Evolutionary conservation across 2,113 vertebrate species (phyloP).

Genomic region (Hucho hucho): DNA sequence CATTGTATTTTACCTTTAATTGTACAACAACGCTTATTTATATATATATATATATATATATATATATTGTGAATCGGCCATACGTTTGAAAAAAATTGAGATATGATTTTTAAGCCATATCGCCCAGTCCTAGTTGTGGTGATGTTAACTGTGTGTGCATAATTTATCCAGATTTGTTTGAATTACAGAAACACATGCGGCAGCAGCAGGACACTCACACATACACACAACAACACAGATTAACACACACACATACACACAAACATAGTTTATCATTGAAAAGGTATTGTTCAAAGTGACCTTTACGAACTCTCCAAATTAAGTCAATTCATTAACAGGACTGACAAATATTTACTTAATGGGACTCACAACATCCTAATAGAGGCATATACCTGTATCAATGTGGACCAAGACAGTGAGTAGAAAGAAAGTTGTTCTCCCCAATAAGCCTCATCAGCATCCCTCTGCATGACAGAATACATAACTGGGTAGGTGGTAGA

Average conservation of each 20-base stretch:
- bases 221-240: no score
- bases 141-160: slow-evolving; percentile 28
- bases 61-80: no score
- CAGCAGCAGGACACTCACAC: slow-evolving; percentile 18
- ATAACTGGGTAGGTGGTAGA: not conserved
- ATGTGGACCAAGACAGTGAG: no score
- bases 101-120: no score
- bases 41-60: no score
- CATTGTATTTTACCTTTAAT: no score
- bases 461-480: not conserved
- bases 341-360: slow-evolving; percentile 41
- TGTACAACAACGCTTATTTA: no score
- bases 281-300: no score
- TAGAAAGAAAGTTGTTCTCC: not conserved
- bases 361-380: slow-evolving; percentile 25
- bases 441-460: not conserved
- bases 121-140: slow-evolving; percentile 18
- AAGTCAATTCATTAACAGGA: no score
- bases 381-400: not conserved
- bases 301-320: no score
- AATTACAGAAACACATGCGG: slow-evolving; percentile 46
- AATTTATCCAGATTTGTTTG: slow-evolving; percentile 68
- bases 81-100: slow-evolving; percentile 17
- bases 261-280: not conserved
- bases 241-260: no score